Evolutionary conservation across 1,140 invertebrate species (phyloP).

Genomic region (Homarus americanus): DNA sequence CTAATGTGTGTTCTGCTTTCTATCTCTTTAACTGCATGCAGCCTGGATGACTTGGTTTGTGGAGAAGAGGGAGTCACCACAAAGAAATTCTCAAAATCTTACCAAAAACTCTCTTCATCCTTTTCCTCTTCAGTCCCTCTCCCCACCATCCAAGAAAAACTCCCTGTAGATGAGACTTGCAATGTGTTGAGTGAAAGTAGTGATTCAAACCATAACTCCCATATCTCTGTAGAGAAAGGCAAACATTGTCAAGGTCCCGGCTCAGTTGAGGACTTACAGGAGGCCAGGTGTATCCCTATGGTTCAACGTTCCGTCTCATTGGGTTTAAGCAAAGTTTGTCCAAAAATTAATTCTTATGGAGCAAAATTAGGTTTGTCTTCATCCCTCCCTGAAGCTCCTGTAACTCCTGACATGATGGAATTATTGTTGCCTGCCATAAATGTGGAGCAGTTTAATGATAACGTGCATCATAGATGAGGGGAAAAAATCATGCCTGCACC

Average conservation of each 20-base stretch:
- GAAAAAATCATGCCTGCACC: background rate
- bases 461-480: conserved; percentile 38
- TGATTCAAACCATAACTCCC: background rate
- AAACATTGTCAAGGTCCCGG: background rate
- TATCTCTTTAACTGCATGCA: conserved; percentile 60
- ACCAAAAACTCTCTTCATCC: conserved; percentile 3
- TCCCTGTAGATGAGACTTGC: background rate
- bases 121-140: conserved; percentile 6
- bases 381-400: background rate
- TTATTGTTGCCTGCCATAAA: conserved; percentile 36
- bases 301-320: conserved; percentile 26
- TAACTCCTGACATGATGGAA: conserved; percentile 13
- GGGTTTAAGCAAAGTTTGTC: conserved; percentile 14
- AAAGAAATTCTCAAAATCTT: conserved; percentile 15
- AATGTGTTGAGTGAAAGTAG: background rate
- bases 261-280: background rate
- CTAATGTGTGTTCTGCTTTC: conserved; percentile 54
- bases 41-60: conserved; percentile 45
- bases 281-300: background rate
- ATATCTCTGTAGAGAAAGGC: conserved; percentile 22
- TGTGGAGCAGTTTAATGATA: conserved; percentile 34
- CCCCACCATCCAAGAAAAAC: conserved; percentile 39
- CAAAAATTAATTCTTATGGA: background rate
- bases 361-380: background rate
- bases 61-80: conserved; percentile 18